A percentile compares a stretch with the other conserved stretches of the same genome.
Conservation (phyloP, 2,797 vertebrate genomes). For the Bucorvus abyssinicus region DNA sequence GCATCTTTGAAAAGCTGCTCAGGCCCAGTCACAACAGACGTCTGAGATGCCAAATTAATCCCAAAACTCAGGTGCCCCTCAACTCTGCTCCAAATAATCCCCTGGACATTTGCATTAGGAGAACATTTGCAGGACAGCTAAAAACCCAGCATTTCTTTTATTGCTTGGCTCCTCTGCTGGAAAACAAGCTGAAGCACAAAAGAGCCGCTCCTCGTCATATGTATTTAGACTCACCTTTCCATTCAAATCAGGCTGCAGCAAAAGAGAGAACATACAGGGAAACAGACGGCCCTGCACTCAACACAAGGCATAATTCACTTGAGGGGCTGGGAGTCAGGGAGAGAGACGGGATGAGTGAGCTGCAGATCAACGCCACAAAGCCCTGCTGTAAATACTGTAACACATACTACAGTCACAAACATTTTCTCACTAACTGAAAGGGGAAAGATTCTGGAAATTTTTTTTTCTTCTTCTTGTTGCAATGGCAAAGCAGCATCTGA, state of each 20-base stretch:
- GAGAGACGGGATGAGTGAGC: background rate
- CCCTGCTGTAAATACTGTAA: background rate
- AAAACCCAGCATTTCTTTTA: background rate
- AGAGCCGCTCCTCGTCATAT: background rate
- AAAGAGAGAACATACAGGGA: background rate
- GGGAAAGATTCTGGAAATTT: background rate
- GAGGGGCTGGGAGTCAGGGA: background rate
- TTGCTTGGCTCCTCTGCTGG: background rate
- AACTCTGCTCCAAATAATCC: background rate
- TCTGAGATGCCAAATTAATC: background rate
- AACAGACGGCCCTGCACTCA: constrained; percentile 33
- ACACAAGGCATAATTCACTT: constrained; percentile 21
- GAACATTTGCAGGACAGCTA: background rate
- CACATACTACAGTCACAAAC: background rate
- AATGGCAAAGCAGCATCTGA: background rate
- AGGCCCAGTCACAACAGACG: background rate
- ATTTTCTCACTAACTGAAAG: background rate
- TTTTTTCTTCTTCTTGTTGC: background rate
- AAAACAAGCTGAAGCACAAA: constrained; percentile 7
- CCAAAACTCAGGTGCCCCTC: background rate
- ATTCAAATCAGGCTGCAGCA: constrained; percentile 6
- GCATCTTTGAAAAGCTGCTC: background rate
- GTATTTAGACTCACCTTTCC: constrained; percentile 43
- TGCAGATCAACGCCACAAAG: background rate
- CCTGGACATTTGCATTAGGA: background rate